Evolutionary conservation across 2,888 invertebrate species (phyloP).

Genomic region (Linyphia triangularis): DNA sequence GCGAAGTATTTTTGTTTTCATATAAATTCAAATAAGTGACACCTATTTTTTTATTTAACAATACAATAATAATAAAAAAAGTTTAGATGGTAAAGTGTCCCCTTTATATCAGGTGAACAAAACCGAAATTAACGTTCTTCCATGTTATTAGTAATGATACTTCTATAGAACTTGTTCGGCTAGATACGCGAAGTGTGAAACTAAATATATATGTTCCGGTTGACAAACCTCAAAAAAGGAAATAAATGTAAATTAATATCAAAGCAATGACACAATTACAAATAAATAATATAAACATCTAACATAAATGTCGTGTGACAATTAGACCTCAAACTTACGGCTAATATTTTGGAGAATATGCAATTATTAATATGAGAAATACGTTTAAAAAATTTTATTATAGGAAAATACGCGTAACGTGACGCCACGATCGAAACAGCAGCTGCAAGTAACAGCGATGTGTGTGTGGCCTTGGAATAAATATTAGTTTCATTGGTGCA

Average conservation of each 20-base stretch:
- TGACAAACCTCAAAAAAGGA: not conserved
- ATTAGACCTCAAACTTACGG: not conserved
- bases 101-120: no score
- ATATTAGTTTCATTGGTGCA: slow-evolving; percentile 23
- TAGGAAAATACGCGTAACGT: slow-evolving; percentile 16
- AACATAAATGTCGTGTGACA: no score
- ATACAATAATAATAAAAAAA: no score
- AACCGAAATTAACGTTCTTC: no score
- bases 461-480: not conserved
- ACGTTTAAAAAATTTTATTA: slow-evolving; percentile 1
- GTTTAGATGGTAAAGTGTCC: no score
- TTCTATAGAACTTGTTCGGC: no score
- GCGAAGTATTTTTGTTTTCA: no score
- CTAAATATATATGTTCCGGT: no score
- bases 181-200: no score
- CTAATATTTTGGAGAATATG: slow-evolving; percentile 17
- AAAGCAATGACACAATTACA: not conserved
- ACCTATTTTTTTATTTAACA: no score
- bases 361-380: slow-evolving; percentile 1
- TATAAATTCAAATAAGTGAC: no score
- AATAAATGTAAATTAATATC: not conserved
- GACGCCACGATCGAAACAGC: slow-evolving; percentile 31
- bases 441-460: slow-evolving; percentile 24
- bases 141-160: no score
- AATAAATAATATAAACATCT: not conserved